A percentile compares a stretch with the other conserved stretches of the same genome.
These are phyloP conservation scores for Poecilobothrus nobilitatus DNA, from an alignment of 2,888 invertebrate genomes.

Conservation along the genomic window DNA sequence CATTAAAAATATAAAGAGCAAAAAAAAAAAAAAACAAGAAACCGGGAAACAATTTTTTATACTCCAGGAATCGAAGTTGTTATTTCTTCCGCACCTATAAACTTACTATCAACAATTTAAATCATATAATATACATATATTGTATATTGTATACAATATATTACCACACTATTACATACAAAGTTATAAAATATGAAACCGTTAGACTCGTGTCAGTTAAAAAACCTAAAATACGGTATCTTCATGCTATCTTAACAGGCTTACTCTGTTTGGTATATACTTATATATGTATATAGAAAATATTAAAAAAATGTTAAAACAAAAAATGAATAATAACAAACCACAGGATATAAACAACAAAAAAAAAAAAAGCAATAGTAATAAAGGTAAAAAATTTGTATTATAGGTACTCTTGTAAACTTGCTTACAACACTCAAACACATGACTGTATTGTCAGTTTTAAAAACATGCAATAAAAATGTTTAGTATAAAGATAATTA, in stretches of 20 bases:
- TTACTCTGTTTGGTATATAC: too few species aligned
- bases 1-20: too few species aligned
- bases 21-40: too few species aligned
- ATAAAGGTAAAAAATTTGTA: too few species aligned
- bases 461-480: background rate
- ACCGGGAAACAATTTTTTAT: background rate
- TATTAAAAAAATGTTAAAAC: too few species aligned
- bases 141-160: background rate
- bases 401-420: too few species aligned
- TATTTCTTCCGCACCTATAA: background rate
- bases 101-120: background rate
- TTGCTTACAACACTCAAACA: background rate
- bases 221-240: too few species aligned
- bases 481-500: too few species aligned
- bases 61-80: background rate
- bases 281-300: too few species aligned
- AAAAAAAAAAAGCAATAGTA: background rate
- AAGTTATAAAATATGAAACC: background rate
- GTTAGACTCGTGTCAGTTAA: background rate
- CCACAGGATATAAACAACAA: background rate
- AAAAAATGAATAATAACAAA: too few species aligned
- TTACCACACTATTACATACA: background rate
- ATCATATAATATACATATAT: background rate
- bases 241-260: too few species aligned
- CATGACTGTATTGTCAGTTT: background rate